Evolutionary conservation across 1,140 invertebrate genomes (phyloP), one percentile per base, ranked within the genome.

Genomic region (Ectropis grisescens): DNA sequence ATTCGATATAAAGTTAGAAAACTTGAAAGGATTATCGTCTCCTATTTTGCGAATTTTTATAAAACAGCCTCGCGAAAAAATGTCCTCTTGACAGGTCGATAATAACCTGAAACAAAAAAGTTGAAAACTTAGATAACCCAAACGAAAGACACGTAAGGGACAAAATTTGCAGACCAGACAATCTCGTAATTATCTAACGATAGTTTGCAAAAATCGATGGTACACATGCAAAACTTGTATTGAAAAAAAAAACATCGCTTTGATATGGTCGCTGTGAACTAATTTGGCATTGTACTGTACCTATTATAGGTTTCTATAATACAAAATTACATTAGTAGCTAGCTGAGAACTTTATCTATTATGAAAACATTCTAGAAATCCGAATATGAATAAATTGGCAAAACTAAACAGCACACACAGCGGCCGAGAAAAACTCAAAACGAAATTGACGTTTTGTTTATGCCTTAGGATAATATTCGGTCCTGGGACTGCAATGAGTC

Each of bases 91-190:
- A 75, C 75, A 80, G 70, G 70, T 80, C 68, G 75, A 75, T 76
- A 80, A 66, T 80, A 80, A 80, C 75, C 75, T 80, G 75, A 71
- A 80, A 80, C 69, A 69, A 75, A 79, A 49, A 80, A 80, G 75
- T n/a, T n/a, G n/a, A n/a, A n/a, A n/a, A n/a, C n/a, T n/a, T n/a
- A n/a, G n/a, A n/a, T n/a, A n/a, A n/a, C n/a, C n/a, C n/a, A n/a
- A n/a, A n/a, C n/a, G n/a, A n/a, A n/a, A n/a, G n/a, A n/a, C n/a
- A n/a, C n/a, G n/a, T n/a, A n/a, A n/a, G n/a, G n/a, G 6, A 10
- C 3, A 26, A 26, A 26, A 26, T 10, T n/a, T 4, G 10, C 10
- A 26, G 6, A 26, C 24, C 10, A 4, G 24, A 10, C 24, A 26
- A 26, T 22, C 4, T 22, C 9, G 19, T 22, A 26, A 10, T 2